These are phyloP conservation scores for Saturnia japonica DNA, from an alignment of 2,888 invertebrate species.

Conservation along the genomic window DNA sequence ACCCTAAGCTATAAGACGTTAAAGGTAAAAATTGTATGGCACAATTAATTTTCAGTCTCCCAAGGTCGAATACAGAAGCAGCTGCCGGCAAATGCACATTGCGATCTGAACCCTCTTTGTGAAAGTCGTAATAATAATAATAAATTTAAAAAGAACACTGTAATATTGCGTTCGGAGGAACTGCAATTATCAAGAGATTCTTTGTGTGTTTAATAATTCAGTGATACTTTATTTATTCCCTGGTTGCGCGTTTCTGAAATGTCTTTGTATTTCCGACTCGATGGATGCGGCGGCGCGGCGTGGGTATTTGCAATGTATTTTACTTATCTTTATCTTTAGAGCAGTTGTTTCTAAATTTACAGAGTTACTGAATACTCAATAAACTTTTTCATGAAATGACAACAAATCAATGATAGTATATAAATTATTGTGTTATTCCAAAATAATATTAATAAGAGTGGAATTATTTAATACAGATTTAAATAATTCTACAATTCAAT, in stretches of 20 bases:
- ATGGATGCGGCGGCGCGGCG: not conserved
- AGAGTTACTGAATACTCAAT: too few species aligned
- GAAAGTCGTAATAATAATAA: constrained; percentile 76
- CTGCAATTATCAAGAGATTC: constrained; percentile 62
- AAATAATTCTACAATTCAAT: too few species aligned
- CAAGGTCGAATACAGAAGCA: constrained; percentile 52
- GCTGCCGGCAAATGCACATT: constrained; percentile 72
- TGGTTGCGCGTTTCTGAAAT: constrained; percentile 17
- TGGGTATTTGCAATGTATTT: not conserved
- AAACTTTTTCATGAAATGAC: too few species aligned
- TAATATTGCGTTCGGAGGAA: constrained; percentile 56
- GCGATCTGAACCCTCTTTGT: constrained; percentile 65
- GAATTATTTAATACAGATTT: too few species aligned
- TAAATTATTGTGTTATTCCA: too few species aligned
- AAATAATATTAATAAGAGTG: too few species aligned
- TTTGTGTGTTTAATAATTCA: constrained; percentile 40
- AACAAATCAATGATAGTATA: too few species aligned
- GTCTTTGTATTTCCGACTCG: constrained; percentile 19
- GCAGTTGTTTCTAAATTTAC: not conserved
- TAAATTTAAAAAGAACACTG: constrained; percentile 75
- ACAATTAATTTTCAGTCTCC: constrained; percentile 29
- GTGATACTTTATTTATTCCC: constrained; percentile 29
- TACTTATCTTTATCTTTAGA: too few species aligned
- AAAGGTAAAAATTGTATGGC: constrained; percentile 35
- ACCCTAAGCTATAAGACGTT: constrained; percentile 30